Evolutionary conservation across 2,113 vertebrate species (phyloP), one percentile per base, ranked within the genome.

Genomic region (Centropus bengalensis): DNA sequence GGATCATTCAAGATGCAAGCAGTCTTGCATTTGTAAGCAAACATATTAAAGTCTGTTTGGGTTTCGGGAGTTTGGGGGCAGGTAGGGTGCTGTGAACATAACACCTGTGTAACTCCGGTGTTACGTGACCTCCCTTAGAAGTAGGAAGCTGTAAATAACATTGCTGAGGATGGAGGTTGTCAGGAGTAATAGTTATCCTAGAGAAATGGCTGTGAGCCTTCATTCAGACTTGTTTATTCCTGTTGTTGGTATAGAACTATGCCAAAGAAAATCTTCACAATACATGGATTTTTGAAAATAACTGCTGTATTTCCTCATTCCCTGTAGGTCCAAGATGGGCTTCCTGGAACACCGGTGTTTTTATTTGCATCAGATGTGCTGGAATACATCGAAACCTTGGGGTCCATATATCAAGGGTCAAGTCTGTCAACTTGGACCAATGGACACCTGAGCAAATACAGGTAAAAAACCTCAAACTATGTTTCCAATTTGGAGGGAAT

Each of bases 391-490:
- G 99, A 86, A 99, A 99, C 98, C 98, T 99, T 95, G 99, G 99
- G 4, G 99, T 99, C 94, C 99, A 99, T 98, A 99, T 99, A 98
- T 99, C 99, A 96, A 99, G 99, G 79, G 99, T 99, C 63, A 99
- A 99, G 74, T 99, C 99, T 82, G 99, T 99, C 97, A 99, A 99
- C 96, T 97, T 99, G 98, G 99, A 99, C 96, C 99, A 99, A 86
- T 99, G 99, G 99, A 99, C 99, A 16, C 97, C 98, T 28, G 99
- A 99, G 97, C 99, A 99, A 97, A 99, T 99, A 97, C 99, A 99
- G 99, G 99, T 99, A 98, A 68, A 76, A 84, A 89, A 60, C 17
- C 12, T 79, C 93, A 22, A 32, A 52, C 18, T 52, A 6, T 6
- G 1, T 55, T 80, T 86, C 45, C 11, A 49, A 3, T 73, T 79